phyloP scores from a whole-genome alignment of 2,113 vertebrate species.

The Fregata magnificens region DNA sequence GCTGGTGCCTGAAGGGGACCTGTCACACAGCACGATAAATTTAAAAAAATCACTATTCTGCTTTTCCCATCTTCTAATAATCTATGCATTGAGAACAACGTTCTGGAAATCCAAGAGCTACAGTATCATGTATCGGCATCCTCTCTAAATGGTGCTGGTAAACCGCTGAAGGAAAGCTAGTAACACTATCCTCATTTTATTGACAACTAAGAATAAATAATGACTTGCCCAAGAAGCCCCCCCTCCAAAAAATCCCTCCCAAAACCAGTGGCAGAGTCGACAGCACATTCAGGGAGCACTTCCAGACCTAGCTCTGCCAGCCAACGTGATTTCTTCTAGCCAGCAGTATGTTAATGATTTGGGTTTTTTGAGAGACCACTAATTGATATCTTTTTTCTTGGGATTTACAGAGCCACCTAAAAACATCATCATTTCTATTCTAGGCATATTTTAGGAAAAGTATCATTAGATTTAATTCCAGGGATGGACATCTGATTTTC shows the following conservation, averaged over 20 bases:
- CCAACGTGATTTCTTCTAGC: neutral
- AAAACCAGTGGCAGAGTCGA: neutral
- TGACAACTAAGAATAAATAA: neutral
- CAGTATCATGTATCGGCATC: neutral
- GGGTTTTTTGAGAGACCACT: neutral
- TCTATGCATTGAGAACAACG: neutral
- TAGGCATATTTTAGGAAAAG: neutral
- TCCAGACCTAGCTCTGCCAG: neutral
- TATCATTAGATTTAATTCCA: neutral
- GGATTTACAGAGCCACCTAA: neutral
- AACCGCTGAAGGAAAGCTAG: neutral
- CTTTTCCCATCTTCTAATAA: neutral
- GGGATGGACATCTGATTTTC: neutral
- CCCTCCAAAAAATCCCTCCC: neutral
- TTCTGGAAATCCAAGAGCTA: neutral
- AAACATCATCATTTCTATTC: neutral
- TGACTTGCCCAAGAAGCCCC: neutral
- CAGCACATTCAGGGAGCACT: neutral
- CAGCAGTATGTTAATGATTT: neutral
- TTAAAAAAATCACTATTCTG: neutral
- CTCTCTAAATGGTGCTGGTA: neutral
- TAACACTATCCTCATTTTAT: neutral
- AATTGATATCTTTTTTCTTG: neutral
- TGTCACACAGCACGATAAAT: neutral
- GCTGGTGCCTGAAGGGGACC: neutral